Evolutionary conservation across 2,113 vertebrate species (phyloP).

Genomic region (Carassius carassius): DNA sequence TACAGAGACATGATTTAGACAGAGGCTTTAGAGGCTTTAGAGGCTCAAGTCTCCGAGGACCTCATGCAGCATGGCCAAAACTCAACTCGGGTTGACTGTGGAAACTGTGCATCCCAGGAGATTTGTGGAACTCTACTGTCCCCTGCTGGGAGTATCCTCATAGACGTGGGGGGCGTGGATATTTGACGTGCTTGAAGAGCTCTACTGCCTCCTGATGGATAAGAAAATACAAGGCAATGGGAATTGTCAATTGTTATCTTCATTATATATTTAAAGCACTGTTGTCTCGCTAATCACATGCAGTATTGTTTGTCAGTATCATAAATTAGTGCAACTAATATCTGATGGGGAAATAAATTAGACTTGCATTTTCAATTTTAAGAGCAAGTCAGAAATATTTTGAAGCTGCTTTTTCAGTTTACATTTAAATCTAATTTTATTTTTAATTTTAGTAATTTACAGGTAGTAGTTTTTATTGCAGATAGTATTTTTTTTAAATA

Average conservation of each 20-base stretch:
- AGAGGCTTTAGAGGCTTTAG: constrained; percentile 34
- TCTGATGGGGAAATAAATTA: background rate
- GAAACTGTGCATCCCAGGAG: background rate
- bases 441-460: too few species aligned
- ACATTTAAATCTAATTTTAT: background rate
- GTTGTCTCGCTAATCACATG: background rate
- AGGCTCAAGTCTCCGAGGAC: constrained; percentile 38
- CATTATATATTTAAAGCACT: constrained; percentile 6
- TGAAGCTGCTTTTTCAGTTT: background rate
- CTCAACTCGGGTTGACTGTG: constrained; percentile 4
- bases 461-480: background rate
- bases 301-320: background rate
- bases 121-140: constrained; percentile 46
- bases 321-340: background rate
- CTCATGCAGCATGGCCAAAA: constrained; percentile 26
- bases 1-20: constrained; percentile 34
- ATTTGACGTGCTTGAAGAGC: background rate
- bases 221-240: background rate
- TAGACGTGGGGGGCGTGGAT: background rate
- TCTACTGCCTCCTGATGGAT: constrained; percentile 41
- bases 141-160: constrained; percentile 24
- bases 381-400: background rate
- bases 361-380: background rate
- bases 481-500: background rate
- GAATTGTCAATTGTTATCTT: background rate